phyloP scores from a whole-genome alignment of 2,888 invertebrate genomes.

The Cephus runcator region DNA sequence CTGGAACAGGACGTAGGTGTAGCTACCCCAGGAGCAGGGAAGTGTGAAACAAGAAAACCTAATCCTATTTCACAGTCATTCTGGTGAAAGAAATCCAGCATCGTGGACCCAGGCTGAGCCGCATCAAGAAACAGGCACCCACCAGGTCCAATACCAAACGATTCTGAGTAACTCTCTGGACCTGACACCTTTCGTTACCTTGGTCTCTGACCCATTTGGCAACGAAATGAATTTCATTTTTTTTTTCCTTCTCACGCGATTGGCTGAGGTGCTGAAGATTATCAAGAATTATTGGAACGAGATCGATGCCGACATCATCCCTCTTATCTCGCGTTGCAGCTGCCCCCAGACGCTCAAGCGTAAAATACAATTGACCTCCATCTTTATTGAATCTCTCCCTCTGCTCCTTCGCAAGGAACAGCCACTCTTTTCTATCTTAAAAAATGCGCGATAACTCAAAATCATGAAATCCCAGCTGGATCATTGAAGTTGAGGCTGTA shows the following conservation, averaged over 20 bases:
- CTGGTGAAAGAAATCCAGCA: too few species aligned
- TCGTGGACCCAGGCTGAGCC: too few species aligned
- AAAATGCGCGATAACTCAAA: not conserved
- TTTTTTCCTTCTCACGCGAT: not conserved
- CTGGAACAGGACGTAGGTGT: not conserved
- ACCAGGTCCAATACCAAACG: too few species aligned
- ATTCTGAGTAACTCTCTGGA: too few species aligned
- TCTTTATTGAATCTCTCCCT: constrained; percentile 41
- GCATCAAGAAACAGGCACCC: too few species aligned
- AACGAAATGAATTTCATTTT: not conserved
- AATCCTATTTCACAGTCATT: not conserved
- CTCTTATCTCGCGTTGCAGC: constrained; percentile 53
- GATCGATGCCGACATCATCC: constrained; percentile 25
- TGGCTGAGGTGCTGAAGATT: not conserved
- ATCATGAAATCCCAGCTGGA: too few species aligned
- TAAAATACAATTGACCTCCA: too few species aligned
- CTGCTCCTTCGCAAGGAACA: not conserved
- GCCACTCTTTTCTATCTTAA: not conserved
- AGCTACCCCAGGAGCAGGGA: constrained; percentile 27
- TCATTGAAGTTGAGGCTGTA: too few species aligned
- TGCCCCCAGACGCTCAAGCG: constrained; percentile 29
- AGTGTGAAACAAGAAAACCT: constrained; percentile 50
- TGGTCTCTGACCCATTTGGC: too few species aligned
- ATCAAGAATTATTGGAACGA: constrained; percentile 5
- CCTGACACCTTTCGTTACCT: too few species aligned